Conservation (phyloP, 2,797 vertebrate species). For the Sebastes melanostomus region DNA sequence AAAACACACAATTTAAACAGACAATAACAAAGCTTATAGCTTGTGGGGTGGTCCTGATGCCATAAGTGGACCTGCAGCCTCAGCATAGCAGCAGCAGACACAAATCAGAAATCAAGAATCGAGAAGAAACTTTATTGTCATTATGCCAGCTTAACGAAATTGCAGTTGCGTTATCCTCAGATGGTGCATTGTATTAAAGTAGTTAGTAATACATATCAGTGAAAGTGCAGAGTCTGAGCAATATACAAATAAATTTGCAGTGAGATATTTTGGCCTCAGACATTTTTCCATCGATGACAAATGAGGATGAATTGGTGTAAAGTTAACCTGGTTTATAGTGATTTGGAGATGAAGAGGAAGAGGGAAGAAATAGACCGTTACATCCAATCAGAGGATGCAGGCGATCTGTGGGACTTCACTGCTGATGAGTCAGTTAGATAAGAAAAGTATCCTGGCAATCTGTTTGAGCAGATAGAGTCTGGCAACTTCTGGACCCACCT, state of each 20-base stretch:
- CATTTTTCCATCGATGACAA: neutral
- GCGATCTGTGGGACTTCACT: slow-evolving; percentile 21
- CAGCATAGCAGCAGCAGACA: neutral
- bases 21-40: slow-evolving; percentile 3
- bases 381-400: slow-evolving; percentile 38
- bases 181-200: neutral
- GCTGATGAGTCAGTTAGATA: slow-evolving; percentile 40
- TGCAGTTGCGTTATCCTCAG: neutral
- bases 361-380: slow-evolving; percentile 20
- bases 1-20: neutral
- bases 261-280: neutral
- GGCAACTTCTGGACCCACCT: neutral
- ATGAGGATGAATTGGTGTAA: slow-evolving; percentile 2
- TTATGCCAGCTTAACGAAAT: neutral
- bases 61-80: neutral
- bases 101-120: neutral
- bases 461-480: slow-evolving; percentile 33
- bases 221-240: neutral
- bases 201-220: neutral
- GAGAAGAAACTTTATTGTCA: neutral
- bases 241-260: neutral
- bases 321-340: neutral
- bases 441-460: slow-evolving; percentile 26
- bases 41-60: neutral
- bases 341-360: neutral